Base-by-base conservation (phyloP, 1,140 invertebrate genomes). In the Meloidogyne floridensis region DNA sequence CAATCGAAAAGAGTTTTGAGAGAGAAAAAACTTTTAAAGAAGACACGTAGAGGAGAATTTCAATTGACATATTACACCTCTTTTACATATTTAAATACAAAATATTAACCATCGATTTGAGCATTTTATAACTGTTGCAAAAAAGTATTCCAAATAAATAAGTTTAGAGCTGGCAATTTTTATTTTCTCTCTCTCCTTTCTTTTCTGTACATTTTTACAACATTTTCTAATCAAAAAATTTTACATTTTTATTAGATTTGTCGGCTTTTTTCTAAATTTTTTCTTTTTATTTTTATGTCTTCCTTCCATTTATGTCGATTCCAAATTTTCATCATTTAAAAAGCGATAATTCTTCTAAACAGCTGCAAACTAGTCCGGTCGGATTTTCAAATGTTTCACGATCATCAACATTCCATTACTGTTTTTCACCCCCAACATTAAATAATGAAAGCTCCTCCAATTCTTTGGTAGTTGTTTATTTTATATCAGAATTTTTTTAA, bases 171-270 rank as follows among this genome's bases (percentile, higher is more conserved):
- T 65, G 59, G 59, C 72, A 76, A 10, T 54, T 32, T 20, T 32
- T 32, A 32, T 32, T 32, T 13, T 76, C 47, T 54, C 72, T 53
- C 72, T 18, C 72, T 74, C 11, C 15, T n/a, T 13, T 32, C 11
- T 65, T 4, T 32, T 47, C 5, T 54, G 11, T 11, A 47, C 43
- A 18, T 18, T 42, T 18, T 42, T 75, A 53, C 32, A 7, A 53
- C 18, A 75, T 42, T 47, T 75, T 6, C 10, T 11, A 32, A 76
- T 75, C 42, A 59, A 76, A 56, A 53, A 76, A 76, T 53, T 56
- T 32, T 54, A 65, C 53, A 76, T 56, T 32, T 56, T 75, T 20
- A 43, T 59, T 32, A 76, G n/a, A 76, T 56, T 76, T 56, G 43
- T 76, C 43, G 18, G 47, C 15, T 65, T 54, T 56, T 54, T 54